Evolutionary conservation across 2,888 invertebrate species (phyloP).

Genomic region (Eristalis tenax): DNA sequence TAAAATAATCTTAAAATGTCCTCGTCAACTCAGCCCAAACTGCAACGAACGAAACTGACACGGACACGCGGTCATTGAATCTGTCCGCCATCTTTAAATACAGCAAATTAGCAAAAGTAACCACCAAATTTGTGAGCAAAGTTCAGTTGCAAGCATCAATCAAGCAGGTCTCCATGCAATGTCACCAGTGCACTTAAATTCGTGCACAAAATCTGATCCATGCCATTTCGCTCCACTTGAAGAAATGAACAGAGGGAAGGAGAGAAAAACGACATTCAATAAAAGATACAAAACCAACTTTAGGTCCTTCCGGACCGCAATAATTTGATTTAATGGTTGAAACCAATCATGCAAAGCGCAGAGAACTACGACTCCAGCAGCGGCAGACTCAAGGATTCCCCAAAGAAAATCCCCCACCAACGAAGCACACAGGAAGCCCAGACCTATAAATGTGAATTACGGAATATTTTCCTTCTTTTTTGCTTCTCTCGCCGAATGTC

Average conservation of each 20-base stretch:
- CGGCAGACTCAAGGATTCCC: conserved; percentile 1
- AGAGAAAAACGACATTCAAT: background rate
- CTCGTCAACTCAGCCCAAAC: too few species aligned
- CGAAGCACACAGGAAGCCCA: conserved; percentile 5
- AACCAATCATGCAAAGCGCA: conserved; percentile 45
- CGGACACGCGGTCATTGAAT: too few species aligned
- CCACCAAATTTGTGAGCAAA: too few species aligned
- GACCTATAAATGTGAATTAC: conserved; percentile 23
- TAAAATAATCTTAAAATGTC: too few species aligned
- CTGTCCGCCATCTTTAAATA: too few species aligned
- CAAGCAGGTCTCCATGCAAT: too few species aligned
- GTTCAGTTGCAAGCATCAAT: too few species aligned
- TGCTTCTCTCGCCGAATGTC: conserved; percentile 21
- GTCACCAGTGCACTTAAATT: conserved; percentile 6
- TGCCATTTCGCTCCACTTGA: background rate
- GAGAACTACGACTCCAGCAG: conserved; percentile 16
- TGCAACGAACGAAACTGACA: too few species aligned
- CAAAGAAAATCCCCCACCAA: background rate
- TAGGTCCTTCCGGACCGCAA: conserved; percentile 13
- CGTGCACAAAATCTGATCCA: background rate
- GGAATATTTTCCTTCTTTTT: background rate
- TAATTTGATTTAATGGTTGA: conserved; percentile 48
- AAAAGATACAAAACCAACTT: conserved; percentile 7
- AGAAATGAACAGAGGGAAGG: background rate
- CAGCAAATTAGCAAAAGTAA: too few species aligned